Evolutionary conservation across 2,113 vertebrate species (phyloP), one percentile per base, ranked within the genome.

Genomic region (Pyxicephalus adspersus): DNA sequence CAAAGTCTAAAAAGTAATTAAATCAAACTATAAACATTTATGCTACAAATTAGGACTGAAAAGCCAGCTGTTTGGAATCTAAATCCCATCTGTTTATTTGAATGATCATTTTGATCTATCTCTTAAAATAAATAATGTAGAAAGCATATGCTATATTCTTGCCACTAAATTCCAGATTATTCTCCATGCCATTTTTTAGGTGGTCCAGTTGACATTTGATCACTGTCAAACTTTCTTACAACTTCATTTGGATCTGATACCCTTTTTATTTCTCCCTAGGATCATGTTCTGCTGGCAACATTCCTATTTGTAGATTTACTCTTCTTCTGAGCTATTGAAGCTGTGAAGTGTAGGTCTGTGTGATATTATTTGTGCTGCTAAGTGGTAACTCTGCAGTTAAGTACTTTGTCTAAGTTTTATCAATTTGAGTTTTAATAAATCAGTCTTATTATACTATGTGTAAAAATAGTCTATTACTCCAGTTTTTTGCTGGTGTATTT

Each of bases 301-400:
- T 16, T 58, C n/a, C 52, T 58, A 60, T 60, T 68, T 68, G 31
- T 79, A 45, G 13, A 26, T 29, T 72, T 38, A 45, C 22, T 64
- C 57, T 15, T 64, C n/a, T 72, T 73, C 31, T 81, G 58, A 50
- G 58, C 29, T 54, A 74, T 81, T 51, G 29, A 83, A 83, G 73
- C 74, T 77, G 65, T 83, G 81, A 77, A 71, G 26, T 64, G 58
- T 45, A 61, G 45, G 64, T 83, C 29, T 55, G 31, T 75, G 80
- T 52, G 52, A 38, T 82, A 16, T 75, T 20, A 50, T 18, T 26
- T 25, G 34, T 73, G 79, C 79, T 74, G 70, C 79, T 74, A 74
- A 64, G 34, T 72, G 7, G 64, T 55, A 81, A 54, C 78, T 73
- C 29, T 81, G 45, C 58, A 54, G 68, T 81, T 73, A 13, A 17